Percentiles rank a stretch among this genome's conserved stretches.
Conservation (phyloP, 2,888 invertebrate genomes). For the Catocala sponsa region DNA sequence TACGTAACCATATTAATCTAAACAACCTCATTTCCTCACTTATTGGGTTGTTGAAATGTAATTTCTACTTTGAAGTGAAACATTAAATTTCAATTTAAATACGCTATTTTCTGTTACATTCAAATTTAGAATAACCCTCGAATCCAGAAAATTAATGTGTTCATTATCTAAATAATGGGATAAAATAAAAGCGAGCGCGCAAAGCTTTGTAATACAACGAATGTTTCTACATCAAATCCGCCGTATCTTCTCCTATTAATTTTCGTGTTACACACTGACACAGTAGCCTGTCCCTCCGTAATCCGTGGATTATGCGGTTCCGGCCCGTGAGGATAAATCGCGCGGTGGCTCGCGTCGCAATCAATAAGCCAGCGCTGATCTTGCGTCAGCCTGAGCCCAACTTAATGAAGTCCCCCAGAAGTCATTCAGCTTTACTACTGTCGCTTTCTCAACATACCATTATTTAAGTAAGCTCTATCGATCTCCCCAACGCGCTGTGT, state of each 20-base stretch:
- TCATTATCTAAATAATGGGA: conserved; percentile 14
- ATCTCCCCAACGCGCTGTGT: conserved; percentile 34
- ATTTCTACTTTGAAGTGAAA: too few species aligned
- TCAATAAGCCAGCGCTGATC: conserved; percentile 64
- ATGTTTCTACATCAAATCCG: conserved; percentile 39
- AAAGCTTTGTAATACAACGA: conserved; percentile 22
- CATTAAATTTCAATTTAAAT: too few species aligned
- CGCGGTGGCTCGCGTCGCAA: conserved; percentile 55
- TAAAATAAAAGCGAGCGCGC: conserved; percentile 4
- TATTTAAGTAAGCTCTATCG: conserved; percentile 44
- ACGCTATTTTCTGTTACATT: too few species aligned
- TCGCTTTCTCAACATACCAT: conserved; percentile 43
- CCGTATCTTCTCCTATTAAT: conserved; percentile 45
- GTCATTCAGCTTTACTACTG: conserved; percentile 35
- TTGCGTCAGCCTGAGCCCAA: conserved; percentile 66
- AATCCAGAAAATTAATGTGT: conserved; percentile 3
- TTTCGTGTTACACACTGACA: conserved; percentile 55
- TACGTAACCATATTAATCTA: too few species aligned
- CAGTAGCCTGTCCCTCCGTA: conserved; percentile 60
- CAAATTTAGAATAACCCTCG: too few species aligned
- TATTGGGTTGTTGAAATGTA: too few species aligned
- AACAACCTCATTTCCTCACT: too few species aligned
- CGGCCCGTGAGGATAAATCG: conserved; percentile 50
- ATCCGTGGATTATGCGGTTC: conserved; percentile 66
- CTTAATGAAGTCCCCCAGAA: conserved; percentile 66